These are phyloP conservation scores for Agrotis exclamationis DNA, from an alignment of 2,888 invertebrate species.

Conservation along the genomic window DNA sequence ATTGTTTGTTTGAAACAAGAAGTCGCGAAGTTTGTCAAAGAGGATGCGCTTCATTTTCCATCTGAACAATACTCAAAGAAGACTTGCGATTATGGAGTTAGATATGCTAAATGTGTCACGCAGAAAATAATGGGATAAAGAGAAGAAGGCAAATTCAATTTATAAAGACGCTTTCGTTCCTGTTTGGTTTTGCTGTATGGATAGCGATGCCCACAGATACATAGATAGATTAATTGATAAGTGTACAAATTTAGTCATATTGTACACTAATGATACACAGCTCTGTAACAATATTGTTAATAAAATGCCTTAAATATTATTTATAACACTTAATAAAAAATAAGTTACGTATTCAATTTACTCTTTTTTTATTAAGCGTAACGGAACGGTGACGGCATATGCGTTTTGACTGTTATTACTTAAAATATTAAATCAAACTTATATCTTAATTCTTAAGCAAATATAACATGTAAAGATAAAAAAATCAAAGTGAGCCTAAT, in stretches of 20 bases:
- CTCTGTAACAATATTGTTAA: too few relatives aligned
- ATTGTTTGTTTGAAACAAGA: constrained; percentile 43
- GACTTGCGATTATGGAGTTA: constrained; percentile 8
- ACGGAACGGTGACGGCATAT: too few relatives aligned
- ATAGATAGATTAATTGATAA: too few relatives aligned
- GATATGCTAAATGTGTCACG: constrained; percentile 10
- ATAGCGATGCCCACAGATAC: background rate
- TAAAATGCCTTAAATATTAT: too few relatives aligned
- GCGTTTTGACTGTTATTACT: background rate
- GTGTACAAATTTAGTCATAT: too few relatives aligned
- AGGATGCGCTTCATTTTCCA: constrained; percentile 69
- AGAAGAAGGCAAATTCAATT: too few relatives aligned
- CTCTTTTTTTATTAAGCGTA: too few relatives aligned
- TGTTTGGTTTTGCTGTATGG: background rate
- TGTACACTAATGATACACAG: too few relatives aligned
- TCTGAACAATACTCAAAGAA: constrained; percentile 63
- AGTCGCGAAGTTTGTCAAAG: constrained; percentile 65
- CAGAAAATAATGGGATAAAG: background rate
- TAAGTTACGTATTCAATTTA: too few relatives aligned
- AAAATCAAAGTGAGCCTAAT: too few relatives aligned
- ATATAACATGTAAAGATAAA: background rate
- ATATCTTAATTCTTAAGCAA: background rate
- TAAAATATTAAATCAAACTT: background rate
- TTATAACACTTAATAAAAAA: too few relatives aligned
- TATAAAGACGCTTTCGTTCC: background rate